These are phyloP conservation scores for Phyllopteryx taeniolatus DNA, from an alignment of 2,113 vertebrate species.

Conservation along the genomic window DNA sequence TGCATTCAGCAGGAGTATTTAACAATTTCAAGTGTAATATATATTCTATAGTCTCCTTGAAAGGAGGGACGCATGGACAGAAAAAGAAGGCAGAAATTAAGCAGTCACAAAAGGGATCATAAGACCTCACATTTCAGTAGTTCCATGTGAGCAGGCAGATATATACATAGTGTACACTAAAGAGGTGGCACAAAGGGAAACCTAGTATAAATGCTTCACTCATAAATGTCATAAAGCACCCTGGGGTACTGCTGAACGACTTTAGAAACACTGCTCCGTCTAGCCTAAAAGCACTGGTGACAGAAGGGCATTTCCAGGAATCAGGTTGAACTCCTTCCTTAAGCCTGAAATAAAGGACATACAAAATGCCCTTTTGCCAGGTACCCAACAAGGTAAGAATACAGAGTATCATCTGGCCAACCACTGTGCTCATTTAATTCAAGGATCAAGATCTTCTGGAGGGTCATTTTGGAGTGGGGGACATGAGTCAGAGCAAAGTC, in stretches of 20 bases:
- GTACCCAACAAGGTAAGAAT: conserved; percentile 14
- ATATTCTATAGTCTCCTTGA: background rate
- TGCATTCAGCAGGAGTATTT: background rate
- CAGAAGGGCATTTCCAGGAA: conserved; percentile 21
- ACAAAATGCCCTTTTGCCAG: conserved; percentile 31
- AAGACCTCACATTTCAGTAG: conserved; percentile 11
- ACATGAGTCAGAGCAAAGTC: conserved; percentile 42
- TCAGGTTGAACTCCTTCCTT: conserved; percentile 12
- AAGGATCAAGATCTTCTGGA: conserved; percentile 20
- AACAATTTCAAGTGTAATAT: background rate
- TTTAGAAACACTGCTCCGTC: conserved; percentile 40
- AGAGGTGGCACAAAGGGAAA: conserved; percentile 20
- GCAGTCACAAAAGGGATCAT: conserved; percentile 25
- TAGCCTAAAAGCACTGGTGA: conserved; percentile 27
- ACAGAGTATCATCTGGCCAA: conserved; percentile 20
- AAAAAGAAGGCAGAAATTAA: background rate
- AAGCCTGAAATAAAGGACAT: conserved; percentile 29
- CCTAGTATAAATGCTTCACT: conserved; percentile 45
- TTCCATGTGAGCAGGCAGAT: conserved; percentile 24
- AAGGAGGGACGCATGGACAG: background rate
- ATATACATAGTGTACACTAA: conserved; percentile 25
- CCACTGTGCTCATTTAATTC: conserved; percentile 23
- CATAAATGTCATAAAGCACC: conserved; percentile 36
- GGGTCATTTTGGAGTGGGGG: conserved; percentile 5
- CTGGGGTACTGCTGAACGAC: conserved; percentile 19